Percentiles rank a stretch among this genome's conserved stretches.
These are phyloP conservation scores for human DNA, from an alignment of 2,113 vertebrate species.

Conservation along the genomic window DNA sequence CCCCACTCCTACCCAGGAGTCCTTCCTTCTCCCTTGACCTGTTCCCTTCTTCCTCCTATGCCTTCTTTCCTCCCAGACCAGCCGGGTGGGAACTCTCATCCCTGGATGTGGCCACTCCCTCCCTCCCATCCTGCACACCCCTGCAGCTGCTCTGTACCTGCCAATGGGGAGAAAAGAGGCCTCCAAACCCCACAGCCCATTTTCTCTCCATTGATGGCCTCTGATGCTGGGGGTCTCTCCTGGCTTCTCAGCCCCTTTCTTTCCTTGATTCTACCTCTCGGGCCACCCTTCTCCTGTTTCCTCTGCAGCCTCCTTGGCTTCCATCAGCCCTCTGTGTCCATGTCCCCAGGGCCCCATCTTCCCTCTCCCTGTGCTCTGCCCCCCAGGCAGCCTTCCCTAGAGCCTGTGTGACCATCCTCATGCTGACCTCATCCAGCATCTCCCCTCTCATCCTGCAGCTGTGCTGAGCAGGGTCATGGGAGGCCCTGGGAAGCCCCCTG, in stretches of 20 bases:
- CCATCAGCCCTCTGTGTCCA: rapidly evolving
- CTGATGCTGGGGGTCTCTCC: neutral
- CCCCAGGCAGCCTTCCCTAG: neutral
- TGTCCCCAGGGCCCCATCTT: no score
- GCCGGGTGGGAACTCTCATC: neutral
- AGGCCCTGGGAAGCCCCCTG: neutral
- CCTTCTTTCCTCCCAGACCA: neutral
- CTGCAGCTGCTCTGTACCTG: neutral
- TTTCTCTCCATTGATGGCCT: neutral
- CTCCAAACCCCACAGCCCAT: neutral
- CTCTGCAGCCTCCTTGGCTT: neutral
- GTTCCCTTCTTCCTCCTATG: neutral
- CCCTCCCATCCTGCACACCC: neutral
- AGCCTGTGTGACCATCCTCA: rapidly evolving
- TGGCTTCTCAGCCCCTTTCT: neutral
- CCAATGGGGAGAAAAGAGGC: neutral
- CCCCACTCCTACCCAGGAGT: neutral
- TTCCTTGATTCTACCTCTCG: neutral
- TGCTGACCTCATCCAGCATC: neutral
- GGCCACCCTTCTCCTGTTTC: neutral
- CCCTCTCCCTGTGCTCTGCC: neutral
- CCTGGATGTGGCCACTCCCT: no score
- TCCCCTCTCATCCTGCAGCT: neutral
- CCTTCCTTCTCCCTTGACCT: neutral
- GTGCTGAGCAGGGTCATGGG: neutral